Base-by-base conservation (phyloP, 2,888 invertebrate species). In the Rhyacophila evoluta region DNA sequence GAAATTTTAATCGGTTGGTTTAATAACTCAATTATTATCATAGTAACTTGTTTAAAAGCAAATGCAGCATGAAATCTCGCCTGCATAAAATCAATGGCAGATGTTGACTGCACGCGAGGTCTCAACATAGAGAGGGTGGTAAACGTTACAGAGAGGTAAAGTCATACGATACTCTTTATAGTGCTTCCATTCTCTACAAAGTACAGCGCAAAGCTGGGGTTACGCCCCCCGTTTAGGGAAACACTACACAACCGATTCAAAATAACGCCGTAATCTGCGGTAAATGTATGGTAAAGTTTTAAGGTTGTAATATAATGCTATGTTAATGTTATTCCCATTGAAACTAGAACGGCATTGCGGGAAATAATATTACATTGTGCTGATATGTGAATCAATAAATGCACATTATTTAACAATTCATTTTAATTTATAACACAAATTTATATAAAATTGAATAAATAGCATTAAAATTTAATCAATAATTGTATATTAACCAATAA, bases 171-270 rank as follows among this genome's bases (percentile, higher is more conserved):
- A 69, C 69, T 69, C 69, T 69, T 29, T 33, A 29, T 28, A 69
- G 69, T 69, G 69, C 69, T 69, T 29, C 69, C 27, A 69, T 69
- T 69, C 69, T 69, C 28, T 69, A 28, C 69, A 69, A 55, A 55
- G 55, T 55, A 19, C 55, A 55, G 55, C 10, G 55, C 55, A 55
- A 55, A 55, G 55, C 55, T 19, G 55, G 55, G 55, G 55, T 55
- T 55, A 55, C 55, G 55, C 55, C 55, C 55, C 55, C 19, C 55
- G 55, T 55, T 55, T 55, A 55, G 55, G 55, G 55, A 55, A 55
- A 55, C 55, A 55, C 55, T 55, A 55, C 55, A 55, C 15, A 55
- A 55, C 55, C 55, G 55, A 55, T 55, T 55, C 55, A 55, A 55
- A 55, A 55, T 55, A 55, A 55, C 19, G 55, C 55, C 19, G 55